Evolutionary conservation across 2,113 vertebrate genomes (phyloP).

Genomic region (Microtus montanus): DNA sequence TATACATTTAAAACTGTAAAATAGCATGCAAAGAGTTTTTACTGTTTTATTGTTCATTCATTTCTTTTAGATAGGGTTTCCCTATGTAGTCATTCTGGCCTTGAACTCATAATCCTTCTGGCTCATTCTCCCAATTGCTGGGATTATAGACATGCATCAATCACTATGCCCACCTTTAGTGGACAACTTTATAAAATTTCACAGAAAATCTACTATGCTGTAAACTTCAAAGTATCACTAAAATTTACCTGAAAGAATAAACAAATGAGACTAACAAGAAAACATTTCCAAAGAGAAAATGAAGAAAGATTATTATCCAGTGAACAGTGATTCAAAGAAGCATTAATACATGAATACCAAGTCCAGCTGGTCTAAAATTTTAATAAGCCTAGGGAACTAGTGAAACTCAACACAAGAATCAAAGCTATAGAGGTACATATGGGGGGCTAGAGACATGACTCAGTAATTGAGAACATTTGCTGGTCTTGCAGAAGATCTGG

Average conservation of each 20-base stretch:
- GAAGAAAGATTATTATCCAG: not conserved
- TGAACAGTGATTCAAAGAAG: not conserved
- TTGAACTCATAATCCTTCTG: not conserved
- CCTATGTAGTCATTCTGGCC: not conserved
- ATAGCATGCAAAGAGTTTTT: slow-evolving; percentile 24
- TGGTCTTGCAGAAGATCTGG: not conserved
- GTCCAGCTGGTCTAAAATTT: not conserved
- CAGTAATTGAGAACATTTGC: no score
- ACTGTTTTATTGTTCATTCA: not conserved
- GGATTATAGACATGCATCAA: not conserved
- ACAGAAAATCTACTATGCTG: slow-evolving; percentile 1
- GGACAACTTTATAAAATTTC: slow-evolving; percentile 31
- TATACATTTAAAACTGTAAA: not conserved
- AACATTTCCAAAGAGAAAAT: slow-evolving; percentile 36
- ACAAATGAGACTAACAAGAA: slow-evolving; percentile 3
- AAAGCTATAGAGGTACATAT: not conserved
- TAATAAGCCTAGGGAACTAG: not conserved
- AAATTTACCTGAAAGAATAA: slow-evolving; percentile 42
- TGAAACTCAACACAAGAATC: not conserved
- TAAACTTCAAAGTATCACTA: not conserved
- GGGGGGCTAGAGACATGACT: not conserved
- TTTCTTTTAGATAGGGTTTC: not conserved
- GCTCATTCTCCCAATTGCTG: not conserved
- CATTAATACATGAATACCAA: not conserved
- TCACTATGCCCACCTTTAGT: not conserved